Base-by-base conservation (phyloP, 2,113 vertebrate species). In the Tretioscincus oriximinensis region DNA sequence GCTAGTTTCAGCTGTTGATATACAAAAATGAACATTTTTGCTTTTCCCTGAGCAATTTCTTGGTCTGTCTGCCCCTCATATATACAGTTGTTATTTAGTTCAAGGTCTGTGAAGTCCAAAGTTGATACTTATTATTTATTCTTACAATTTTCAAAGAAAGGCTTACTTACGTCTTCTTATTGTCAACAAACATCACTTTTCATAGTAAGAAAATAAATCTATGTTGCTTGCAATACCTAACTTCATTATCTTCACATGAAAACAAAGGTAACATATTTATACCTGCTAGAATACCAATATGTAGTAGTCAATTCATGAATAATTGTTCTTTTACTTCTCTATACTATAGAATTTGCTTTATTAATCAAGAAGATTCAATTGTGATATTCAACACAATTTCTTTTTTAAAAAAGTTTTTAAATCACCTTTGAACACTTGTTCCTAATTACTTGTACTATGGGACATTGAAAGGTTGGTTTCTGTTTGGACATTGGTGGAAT, bases 21-120 rank as follows among this genome's bases (percentile, higher is more conserved):
- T 85, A 81, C 84, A 61, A 82, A 78, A 5, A 69, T 47, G 72
- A 74, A 66, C 78, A 75, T 87, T 9, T 77, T n/a, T 5, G 1
- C 1, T 6, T 51, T 68, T 80, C 24, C 24, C 28, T 72, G 78
- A 58, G 51, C 24, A 4, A 64, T 29, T 76, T 21, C 58, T 22
- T 41, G 45, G 60, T 26, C 7, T 75, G 66, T 72, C 47, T 20
- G n/a, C n/a, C 54, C 26, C 10, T 20, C 11, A 54, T 28, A 72
- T 71, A 72, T 71, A 60, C 29, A 28, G 26, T 60, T 75, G 45
- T 77, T 72, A 65, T 65, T 61, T 70, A 71, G 0, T 66, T 35
- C 71, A 5, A 63, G 72, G 2, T 2, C 24, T 84, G 45, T 77
- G 18, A 24, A 84, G 88, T 16, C 5, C 5, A 28, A 81, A 66